Conservation (phyloP, 1,140 invertebrate species). For the Rhagoletis zephyria region DNA sequence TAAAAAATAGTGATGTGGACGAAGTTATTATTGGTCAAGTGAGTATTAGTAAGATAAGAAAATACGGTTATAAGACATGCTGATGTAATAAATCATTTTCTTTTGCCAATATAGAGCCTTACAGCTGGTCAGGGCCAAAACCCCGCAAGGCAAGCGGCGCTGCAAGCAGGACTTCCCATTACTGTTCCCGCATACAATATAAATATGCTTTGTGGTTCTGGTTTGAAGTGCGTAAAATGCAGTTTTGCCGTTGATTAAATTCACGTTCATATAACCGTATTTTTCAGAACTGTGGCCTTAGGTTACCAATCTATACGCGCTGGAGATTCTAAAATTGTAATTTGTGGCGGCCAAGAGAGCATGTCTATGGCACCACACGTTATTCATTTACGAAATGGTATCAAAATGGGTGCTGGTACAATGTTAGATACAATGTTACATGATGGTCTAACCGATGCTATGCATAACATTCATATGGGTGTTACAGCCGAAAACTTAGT, state of each 20-base stretch:
- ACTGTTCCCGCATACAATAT: conserved; percentile 83
- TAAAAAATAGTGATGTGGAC: conserved; percentile 80
- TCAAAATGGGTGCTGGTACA: conserved; percentile 81
- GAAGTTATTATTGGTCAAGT: conserved; percentile 93
- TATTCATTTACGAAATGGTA: conserved; percentile 78
- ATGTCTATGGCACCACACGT: conserved; percentile 88
- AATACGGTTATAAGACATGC: background rate
- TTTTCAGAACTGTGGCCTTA: conserved; percentile 78
- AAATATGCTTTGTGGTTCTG: conserved; percentile 91
- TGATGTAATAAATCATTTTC: conserved; percentile 15
- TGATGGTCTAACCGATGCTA: conserved; percentile 88
- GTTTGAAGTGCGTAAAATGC: conserved; percentile 79
- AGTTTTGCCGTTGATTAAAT: background rate
- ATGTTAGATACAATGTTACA: conserved; percentile 82
- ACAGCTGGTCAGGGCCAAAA: conserved; percentile 87
- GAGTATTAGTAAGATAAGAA: conserved; percentile 60
- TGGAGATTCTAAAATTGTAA: conserved; percentile 81
- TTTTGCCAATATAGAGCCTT: conserved; percentile 76
- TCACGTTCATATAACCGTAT: conserved; percentile 2
- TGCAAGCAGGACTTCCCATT: conserved; percentile 84
- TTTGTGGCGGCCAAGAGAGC: conserved; percentile 89
- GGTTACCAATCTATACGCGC: conserved; percentile 82
- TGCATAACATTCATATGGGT: conserved; percentile 87
- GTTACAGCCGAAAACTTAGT: conserved; percentile 89
- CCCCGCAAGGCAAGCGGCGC: conserved; percentile 85